Base-by-base conservation (phyloP, 2,797 vertebrate species). In the Spizella passerina region DNA sequence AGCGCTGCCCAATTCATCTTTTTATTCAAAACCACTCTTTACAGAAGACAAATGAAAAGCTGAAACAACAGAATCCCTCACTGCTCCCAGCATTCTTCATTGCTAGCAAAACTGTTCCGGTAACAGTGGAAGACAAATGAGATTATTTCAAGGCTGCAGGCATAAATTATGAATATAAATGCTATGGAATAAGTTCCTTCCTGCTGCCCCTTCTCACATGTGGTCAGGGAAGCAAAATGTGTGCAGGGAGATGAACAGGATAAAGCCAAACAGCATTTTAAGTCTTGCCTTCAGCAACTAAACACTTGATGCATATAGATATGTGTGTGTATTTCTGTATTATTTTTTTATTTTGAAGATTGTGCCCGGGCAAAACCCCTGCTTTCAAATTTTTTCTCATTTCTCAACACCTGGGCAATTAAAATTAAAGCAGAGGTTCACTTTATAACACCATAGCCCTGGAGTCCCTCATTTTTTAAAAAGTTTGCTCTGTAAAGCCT, bases 161-260 rank as follows among this genome's bases (percentile, higher is more conserved):
- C 72, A 87, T 87, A 96, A 96, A 94, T 96, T 96, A 96, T 63
- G 88, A 91, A 92, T 86, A 94, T 55, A 92, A 93, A 94, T 57
- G 59, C 36, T 29, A 73, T 2, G 1, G 55, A 89, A 43, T 6
- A 82, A 6, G 11, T 44, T 83, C 61, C 50, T 86, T 87, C 76
- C 46, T 14, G 2, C 82, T 91, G 91, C n/a, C 91, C 86, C 66
- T 86, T 81, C 68, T 38, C 49, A 73, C 63, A 30, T 1, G 0
- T 0, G 46, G 76, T 82, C 79, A 44, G 61, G 36, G 79, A 93
- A 93, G 78, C 66, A 76, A 90, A 88, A 64, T 72, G 47, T 0
- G 13, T 21, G 57, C 26, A 38, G 36, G 15, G 30, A 84, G 59
- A 76, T 14, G 5, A 84, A 69, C 4, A 1, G 10, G 53, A 86